These are phyloP conservation scores for Drosophila prosaltans DNA, from an alignment of 1,140 invertebrate species.

Conservation along the genomic window DNA sequence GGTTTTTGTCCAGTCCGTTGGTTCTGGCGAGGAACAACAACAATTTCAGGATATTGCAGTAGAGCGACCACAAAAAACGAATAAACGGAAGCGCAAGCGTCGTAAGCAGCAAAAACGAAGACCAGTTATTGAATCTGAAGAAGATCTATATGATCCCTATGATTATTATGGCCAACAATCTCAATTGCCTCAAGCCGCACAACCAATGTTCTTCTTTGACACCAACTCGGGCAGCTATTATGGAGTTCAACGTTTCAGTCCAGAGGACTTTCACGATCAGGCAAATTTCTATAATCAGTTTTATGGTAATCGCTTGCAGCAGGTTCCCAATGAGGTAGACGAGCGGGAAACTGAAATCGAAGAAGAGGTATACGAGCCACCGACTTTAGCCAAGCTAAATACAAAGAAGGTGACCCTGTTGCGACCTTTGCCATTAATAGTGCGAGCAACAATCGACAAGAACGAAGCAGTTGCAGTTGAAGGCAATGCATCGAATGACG, in stretches of 20 bases:
- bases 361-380: conserved; percentile 12
- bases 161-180: conserved; percentile 37
- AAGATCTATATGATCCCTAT: conserved; percentile 45
- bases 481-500: conserved; percentile 1
- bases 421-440: conserved; percentile 39
- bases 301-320: background rate
- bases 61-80: conserved; percentile 28
- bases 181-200: background rate
- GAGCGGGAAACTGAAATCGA: background rate
- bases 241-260: conserved; percentile 49
- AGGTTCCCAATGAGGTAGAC: background rate
- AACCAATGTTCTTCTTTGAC: conserved; percentile 64
- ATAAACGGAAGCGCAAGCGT: conserved; percentile 64
- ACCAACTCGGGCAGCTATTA: conserved; percentile 55
- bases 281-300: conserved; percentile 36
- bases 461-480: conserved; percentile 21
- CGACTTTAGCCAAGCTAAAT: conserved; percentile 31
- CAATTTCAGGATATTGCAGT: conserved; percentile 17
- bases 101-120: conserved; percentile 57
- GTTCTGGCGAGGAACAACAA: conserved; percentile 15
- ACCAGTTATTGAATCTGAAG: conserved; percentile 36
- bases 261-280: conserved; percentile 44
- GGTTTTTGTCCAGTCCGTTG: conserved; percentile 40
- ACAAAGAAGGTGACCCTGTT: conserved; percentile 48
- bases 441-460: conserved; percentile 14